Base-by-base conservation (phyloP, 2,888 invertebrate species). In the Ennomos quercinarius region DNA sequence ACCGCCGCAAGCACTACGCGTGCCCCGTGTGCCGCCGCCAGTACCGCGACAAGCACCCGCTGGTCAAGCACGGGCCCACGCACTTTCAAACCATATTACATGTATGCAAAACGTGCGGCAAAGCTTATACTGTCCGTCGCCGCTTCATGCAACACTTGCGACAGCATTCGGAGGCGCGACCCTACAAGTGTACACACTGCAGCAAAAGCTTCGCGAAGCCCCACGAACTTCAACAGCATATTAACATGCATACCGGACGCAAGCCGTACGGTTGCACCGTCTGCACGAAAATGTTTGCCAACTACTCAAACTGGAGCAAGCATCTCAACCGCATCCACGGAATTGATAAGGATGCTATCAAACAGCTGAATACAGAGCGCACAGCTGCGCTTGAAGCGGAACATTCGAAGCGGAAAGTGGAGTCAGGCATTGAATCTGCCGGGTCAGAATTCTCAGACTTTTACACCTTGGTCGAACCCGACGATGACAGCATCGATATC, bases 21-120 rank as follows among this genome's bases (percentile, higher is more conserved):
- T 95, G 95, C 74, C 94, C 94, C 41, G 85, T 94, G 8, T 95
- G 95, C 81, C 87, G 83, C 42, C 89, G 91, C 65, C 81, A 85
- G 0, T 94, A 94, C 71, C 87, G 89, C 10, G 94, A 94, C 74
- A 86, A 85, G 54, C 74, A 87, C 63, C 70, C 81, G 27, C 66
- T 85, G 5, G 67, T 81, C 58, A 87, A 85, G 55, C 92, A 92
- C 61, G 66, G 86, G n/a, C 73, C 80, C 0, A 71, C 71, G 27
- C 91, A 91, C 61, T 91, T 91, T 53, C 84, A 85, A 56, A 66
- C 77, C 1, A 80, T 84, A 27, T 67, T 87, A 4, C 90, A 91
- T 73, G 87, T 94, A 71, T 95, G 95, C 78, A 93, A 93, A 64
- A 84, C 93, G 10, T 71, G 74, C 60, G 68, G 70, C 8, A 42